A percentile compares a stretch with the other conserved stretches of the same genome.
Evolutionary conservation across 2,797 vertebrate genomes (phyloP).

Genomic region (Melanotaenia maccullochi): DNA sequence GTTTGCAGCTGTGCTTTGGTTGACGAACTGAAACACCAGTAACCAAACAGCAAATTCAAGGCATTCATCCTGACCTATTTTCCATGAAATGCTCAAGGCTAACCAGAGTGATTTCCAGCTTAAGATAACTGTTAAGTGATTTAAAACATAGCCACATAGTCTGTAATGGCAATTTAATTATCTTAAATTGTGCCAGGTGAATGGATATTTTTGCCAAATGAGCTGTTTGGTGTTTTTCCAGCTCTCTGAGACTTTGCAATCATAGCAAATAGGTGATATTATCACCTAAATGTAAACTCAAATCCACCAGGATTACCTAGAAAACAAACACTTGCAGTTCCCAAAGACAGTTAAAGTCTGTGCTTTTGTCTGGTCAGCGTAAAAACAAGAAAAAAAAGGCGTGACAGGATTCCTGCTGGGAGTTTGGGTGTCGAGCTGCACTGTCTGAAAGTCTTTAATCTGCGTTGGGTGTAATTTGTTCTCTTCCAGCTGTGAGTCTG

Average conservation of each 20-base stretch:
- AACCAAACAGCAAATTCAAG: conserved; percentile 50
- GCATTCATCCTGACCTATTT: conserved; percentile 9
- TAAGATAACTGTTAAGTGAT: conserved; percentile 28
- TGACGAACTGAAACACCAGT: conserved; percentile 29
- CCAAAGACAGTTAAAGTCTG: conserved; percentile 33
- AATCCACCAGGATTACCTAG: conserved; percentile 12
- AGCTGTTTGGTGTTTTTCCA: no score
- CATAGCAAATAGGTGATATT: conserved; percentile 29
- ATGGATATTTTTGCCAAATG: no score
- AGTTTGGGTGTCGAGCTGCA: conserved; percentile 21
- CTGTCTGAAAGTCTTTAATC: conserved; percentile 64
- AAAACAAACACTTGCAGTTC: conserved; percentile 52
- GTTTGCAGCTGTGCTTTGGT: conserved; percentile 61
- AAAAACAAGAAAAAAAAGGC: conserved; percentile 46
- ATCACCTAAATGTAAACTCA: conserved; percentile 7
- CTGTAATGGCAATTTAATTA: no score
- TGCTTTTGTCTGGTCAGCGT: conserved; percentile 30
- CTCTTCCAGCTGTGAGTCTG: conserved; percentile 69
- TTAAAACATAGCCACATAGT: conserved; percentile 25
- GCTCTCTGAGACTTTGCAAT: conserved; percentile 1
- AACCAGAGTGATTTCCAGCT: conserved; percentile 16
- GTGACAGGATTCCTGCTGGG: conserved; percentile 51
- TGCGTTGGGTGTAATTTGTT: conserved; percentile 67
- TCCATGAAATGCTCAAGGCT: conserved; percentile 18
- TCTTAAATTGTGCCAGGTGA: no score